These are phyloP conservation scores for Stomorhina lunata DNA, from an alignment of 2,888 invertebrate species.

Conservation along the genomic window DNA sequence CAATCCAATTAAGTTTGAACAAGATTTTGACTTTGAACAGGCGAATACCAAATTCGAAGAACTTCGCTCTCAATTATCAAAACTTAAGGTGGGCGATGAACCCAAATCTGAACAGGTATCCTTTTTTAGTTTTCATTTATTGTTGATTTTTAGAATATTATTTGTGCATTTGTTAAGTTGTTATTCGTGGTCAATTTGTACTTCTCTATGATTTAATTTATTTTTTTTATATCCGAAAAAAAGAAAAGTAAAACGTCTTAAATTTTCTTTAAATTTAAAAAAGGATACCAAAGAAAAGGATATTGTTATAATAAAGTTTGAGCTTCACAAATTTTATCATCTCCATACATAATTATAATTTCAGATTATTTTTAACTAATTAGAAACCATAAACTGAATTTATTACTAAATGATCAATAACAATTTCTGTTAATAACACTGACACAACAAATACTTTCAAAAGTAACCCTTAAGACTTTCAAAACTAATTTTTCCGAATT, in stretches of 20 bases:
- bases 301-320: not conserved
- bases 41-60: slow-evolving; percentile 98
- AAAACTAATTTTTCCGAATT: no score
- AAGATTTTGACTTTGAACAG: slow-evolving; percentile 99
- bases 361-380: no score
- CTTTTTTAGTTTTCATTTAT: slow-evolving; percentile 65
- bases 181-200: slow-evolving; percentile 35
- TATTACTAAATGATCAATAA: no score
- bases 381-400: no score
- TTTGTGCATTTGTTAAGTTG: slow-evolving; percentile 39
- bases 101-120: slow-evolving; percentile 80
- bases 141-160: slow-evolving; percentile 40
- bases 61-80: slow-evolving; percentile 90
- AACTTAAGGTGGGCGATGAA: slow-evolving; percentile 87
- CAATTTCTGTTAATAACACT: no score
- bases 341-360: not conserved
- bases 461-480: no score
- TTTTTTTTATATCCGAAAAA: not conserved
- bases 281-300: not conserved
- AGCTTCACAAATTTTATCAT: not conserved
- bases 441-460: no score
- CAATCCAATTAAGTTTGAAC: slow-evolving; percentile 91
- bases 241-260: not conserved
- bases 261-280: not conserved
- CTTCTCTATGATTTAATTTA: not conserved